These are phyloP conservation scores for Ischnus inquisitorius DNA, from an alignment of 2,888 invertebrate species.

Conservation along the genomic window DNA sequence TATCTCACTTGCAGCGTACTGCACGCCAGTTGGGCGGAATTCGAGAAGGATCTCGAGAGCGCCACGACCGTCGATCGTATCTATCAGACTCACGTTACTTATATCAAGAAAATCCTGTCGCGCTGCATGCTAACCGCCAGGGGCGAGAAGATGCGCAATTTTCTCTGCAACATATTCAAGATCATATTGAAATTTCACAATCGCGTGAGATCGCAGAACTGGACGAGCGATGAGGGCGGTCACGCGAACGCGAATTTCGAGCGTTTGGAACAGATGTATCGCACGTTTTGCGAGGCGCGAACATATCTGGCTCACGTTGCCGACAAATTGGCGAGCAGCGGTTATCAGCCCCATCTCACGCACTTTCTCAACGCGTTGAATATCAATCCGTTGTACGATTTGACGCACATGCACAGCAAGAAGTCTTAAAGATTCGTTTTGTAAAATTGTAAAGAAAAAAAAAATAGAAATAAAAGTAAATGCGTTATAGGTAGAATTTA, in stretches of 20 bases:
- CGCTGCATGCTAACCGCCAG: conserved; percentile 91
- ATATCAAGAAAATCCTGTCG: conserved; percentile 91
- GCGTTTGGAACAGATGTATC: conserved; percentile 87
- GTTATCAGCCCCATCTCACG: conserved; percentile 89
- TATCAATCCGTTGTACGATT: conserved; percentile 86
- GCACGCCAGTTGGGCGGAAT: conserved; percentile 91
- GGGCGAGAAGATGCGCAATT: conserved; percentile 89
- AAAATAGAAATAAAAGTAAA: neutral
- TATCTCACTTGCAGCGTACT: conserved; percentile 92
- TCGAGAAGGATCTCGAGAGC: conserved; percentile 89
- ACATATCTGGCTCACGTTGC: conserved; percentile 89
- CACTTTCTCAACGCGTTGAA: conserved; percentile 90
- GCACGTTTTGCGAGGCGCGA: conserved; percentile 88
- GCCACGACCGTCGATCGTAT: conserved; percentile 91
- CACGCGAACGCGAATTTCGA: conserved; percentile 88
- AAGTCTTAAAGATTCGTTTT: conserved; percentile 37
- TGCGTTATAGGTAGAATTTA: neutral
- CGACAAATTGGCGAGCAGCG: conserved; percentile 88
- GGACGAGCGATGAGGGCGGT: conserved; percentile 86
- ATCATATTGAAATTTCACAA: conserved; percentile 91
- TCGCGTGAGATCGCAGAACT: conserved; percentile 87
- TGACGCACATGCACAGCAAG: conserved; percentile 45
- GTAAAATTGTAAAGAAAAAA: neutral
- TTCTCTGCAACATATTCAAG: conserved; percentile 90
- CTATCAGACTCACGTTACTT: conserved; percentile 90